Base-by-base conservation (phyloP, 2,888 invertebrate genomes). In the Rhagonycha lutea region DNA sequence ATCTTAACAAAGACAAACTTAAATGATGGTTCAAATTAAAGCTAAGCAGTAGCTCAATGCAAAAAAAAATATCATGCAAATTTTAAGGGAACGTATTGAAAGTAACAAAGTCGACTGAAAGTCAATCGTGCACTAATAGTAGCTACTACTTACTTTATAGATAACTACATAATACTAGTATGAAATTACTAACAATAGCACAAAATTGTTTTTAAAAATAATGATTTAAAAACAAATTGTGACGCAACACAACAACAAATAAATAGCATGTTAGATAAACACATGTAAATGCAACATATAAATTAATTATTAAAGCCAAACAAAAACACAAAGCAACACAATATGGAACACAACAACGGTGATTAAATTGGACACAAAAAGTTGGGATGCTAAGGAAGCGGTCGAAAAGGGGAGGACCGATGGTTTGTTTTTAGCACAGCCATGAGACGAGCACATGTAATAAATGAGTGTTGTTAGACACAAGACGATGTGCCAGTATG, bases 361-460 rank as follows among this genome's bases (percentile, higher is more conserved):
- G 81, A 83, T 80, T 26, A 81, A 76, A 79, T 80, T 74, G 73
- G 73, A 61, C n/a, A 47, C 78, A 78, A 78, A 65, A 65, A 70
- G 74, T 61, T 29, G 61, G 74, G 77, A 78, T 75, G 67, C 73
- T 69, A 76, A 81, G 77, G 68, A 69, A 77, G 69, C 71, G 75
- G 69, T 61, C 69, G 78, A 81, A 79, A 74, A 82, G 82, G 78
- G 77, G 80, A 81, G 82, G 83, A 85, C 85, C 86, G 83, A 83
- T 84, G 85, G 83, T 83, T 65, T 24, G n/a, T 23, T 63, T 83
- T 87, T 87, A 87, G 87, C 86, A 87, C 86, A 87, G 85, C 86
- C 84, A 86, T 85, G 85, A 85, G 86, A 85, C 86, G 86, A 87
- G 85, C 85, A 86, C 86, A 87, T 86, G 85, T 86, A 86, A 85